Evolutionary conservation across 2,888 invertebrate species (phyloP).

Genomic region (Drosophila falleni): DNA sequence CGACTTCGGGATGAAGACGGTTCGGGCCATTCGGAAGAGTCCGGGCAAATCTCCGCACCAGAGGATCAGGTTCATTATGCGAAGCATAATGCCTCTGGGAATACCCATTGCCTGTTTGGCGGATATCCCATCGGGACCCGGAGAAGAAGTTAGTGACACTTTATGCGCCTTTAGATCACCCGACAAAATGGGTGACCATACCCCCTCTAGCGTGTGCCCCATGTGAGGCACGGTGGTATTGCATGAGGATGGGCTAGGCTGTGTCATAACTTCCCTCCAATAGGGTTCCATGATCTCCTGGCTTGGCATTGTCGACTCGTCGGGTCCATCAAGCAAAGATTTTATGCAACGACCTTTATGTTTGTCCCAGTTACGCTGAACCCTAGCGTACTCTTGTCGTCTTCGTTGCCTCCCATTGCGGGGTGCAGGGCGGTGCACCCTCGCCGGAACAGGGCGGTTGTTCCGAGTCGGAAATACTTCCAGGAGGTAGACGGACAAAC

Average conservation of each 20-base stretch:
- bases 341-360: too few relatives aligned
- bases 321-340: too few relatives aligned
- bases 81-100: conserved; percentile 23
- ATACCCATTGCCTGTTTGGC: conserved; percentile 6
- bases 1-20: conserved; percentile 33
- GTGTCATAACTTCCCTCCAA: not conserved
- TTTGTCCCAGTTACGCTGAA: too few relatives aligned
- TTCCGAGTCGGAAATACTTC: too few relatives aligned
- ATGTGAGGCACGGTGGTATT: not conserved
- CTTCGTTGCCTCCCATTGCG: too few relatives aligned
- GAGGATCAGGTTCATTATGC: conserved; percentile 29
- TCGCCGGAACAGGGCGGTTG: too few relatives aligned
- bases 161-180: conserved; percentile 1
- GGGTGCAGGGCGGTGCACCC: too few relatives aligned
- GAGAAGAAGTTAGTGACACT: conserved; percentile 14
- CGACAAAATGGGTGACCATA: conserved; percentile 16
- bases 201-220: conserved; percentile 9
- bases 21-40: conserved; percentile 35
- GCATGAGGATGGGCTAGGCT: conserved; percentile 7
- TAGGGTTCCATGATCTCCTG: too few relatives aligned
- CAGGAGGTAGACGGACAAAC: too few relatives aligned
- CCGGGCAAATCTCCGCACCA: conserved; percentile 24
- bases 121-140: conserved; percentile 17
- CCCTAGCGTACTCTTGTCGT: too few relatives aligned
- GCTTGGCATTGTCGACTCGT: too few relatives aligned